Evolutionary conservation across 2,888 invertebrate species (phyloP), one percentile per base, ranked within the genome.

Genomic region (Carterocephalus palaemon): DNA sequence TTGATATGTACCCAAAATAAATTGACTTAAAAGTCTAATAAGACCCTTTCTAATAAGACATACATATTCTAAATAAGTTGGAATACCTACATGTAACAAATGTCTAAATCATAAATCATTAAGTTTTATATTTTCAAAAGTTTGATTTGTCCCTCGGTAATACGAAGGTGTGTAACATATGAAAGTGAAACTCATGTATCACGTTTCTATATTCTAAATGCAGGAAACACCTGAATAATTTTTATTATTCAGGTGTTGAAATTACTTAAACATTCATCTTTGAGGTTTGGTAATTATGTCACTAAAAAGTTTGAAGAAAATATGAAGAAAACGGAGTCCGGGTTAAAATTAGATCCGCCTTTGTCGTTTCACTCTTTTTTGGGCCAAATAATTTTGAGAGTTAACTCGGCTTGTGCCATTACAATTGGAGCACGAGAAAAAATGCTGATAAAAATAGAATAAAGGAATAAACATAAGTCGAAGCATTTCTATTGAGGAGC

Each of bases 401-500:
- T 47, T 45, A 38, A 43, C 47, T 29, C 37, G 50, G 49, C 48
- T 51, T 58, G 58, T 62, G 65, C 64, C 64, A 63, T 61, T 61
- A 62, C 67, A 65, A 68, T 59, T 59, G 46, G 61, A 56, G 59
- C 59, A 62, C 54, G 46, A 61, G 68, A 67, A 69, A 67, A 76
- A 73, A 75, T 70, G 70, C 70, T 59, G 66, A 72, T 64, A 62
- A 57, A 70, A 67, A 74, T 46, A 75, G 77, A 77, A 75, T 60
- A 69, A 60, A 62, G 65, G 60, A 67, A 69, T 66, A 70, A 72
- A 71, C 69, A 69, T 75, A 72, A 75, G 76, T 77, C 76, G 76
- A 75, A 74, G 80, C 73, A 76, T 80, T 80, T 82, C 80, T 81
- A 83, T 84, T 78, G 82, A 83, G 68, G 62, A 59, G 70, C 81